Evolutionary conservation across 2,888 invertebrate species (phyloP).

Genomic region (Coelogynopora nodosa): DNA sequence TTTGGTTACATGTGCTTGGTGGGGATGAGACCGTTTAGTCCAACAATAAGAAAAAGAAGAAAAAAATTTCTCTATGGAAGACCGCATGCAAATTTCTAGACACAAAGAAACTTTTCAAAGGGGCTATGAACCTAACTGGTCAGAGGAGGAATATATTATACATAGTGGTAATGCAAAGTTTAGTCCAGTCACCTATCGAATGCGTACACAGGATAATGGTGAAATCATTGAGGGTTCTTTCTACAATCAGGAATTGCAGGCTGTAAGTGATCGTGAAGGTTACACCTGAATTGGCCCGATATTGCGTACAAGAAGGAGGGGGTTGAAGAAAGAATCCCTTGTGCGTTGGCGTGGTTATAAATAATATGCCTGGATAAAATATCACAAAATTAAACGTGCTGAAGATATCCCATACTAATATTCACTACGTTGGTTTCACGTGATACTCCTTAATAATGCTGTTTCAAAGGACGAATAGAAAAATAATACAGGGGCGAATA

Average conservation of each 20-base stretch:
- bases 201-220: background rate
- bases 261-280: background rate
- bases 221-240: background rate
- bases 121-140: background rate
- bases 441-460: too few species aligned
- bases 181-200: background rate
- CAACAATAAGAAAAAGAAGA: background rate
- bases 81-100: background rate
- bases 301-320: background rate
- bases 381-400: background rate
- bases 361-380: background rate
- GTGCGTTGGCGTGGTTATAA: background rate
- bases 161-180: background rate
- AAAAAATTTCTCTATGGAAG: background rate
- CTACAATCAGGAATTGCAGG: background rate
- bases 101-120: background rate
- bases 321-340: background rate
- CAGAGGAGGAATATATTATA: background rate
- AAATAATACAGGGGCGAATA: too few species aligned
- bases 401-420: background rate
- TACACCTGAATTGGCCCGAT: background rate
- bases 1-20: background rate
- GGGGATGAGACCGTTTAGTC: background rate
- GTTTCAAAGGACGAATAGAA: too few species aligned
- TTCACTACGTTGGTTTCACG: too few species aligned